These are phyloP conservation scores for Muschampia plurimacula DNA, from an alignment of 2,888 invertebrate species.

Conservation along the genomic window DNA sequence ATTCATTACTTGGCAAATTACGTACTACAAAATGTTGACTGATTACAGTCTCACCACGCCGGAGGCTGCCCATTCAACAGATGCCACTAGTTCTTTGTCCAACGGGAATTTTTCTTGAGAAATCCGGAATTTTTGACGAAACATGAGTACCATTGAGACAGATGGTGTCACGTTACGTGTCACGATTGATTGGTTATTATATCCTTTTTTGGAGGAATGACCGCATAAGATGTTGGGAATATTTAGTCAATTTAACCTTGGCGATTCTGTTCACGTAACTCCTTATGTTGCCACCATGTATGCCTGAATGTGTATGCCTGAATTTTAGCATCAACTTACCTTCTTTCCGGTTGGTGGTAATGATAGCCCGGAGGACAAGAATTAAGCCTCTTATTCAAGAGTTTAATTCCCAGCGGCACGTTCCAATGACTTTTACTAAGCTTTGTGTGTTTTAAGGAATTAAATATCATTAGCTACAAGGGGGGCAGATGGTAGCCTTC, in stretches of 20 bases:
- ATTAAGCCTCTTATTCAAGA: too few relatives aligned
- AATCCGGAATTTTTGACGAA: conserved; percentile 56
- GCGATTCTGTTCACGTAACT: not conserved
- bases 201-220: not conserved
- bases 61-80: conserved; percentile 69
- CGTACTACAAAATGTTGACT: conserved; percentile 76
- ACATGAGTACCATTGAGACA: conserved; percentile 31
- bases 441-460: too few relatives aligned
- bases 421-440: too few relatives aligned
- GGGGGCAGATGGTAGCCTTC: too few relatives aligned
- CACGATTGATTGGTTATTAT: conserved; percentile 41
- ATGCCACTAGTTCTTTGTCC: conserved; percentile 71
- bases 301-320: too few relatives aligned
- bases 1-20: conserved; percentile 79
- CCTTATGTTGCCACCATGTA: not conserved
- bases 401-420: too few relatives aligned
- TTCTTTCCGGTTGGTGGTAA: too few relatives aligned
- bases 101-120: conserved; percentile 57
- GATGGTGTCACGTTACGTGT: conserved; percentile 27
- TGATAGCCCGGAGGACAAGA: too few relatives aligned
- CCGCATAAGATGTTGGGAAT: conserved; percentile 8
- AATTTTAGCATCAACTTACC: too few relatives aligned
- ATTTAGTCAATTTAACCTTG: not conserved
- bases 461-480: too few relatives aligned
- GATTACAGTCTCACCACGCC: conserved; percentile 73